Evolutionary conservation across 2,797 vertebrate species (phyloP).

Genomic region (Poecilia picta): DNA sequence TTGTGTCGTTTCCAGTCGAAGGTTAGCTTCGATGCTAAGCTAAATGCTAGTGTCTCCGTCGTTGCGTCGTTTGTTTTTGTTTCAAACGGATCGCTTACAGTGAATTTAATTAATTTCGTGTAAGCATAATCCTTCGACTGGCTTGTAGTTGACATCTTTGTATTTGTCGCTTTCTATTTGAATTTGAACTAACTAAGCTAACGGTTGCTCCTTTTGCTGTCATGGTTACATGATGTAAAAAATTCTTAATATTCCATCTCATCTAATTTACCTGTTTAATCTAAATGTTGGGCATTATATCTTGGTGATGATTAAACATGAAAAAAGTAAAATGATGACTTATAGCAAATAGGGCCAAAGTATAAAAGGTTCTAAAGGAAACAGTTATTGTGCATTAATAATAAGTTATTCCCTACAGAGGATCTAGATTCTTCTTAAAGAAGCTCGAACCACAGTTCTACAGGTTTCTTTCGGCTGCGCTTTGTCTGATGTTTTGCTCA

Average conservation of each 20-base stretch:
- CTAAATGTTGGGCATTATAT: neutral
- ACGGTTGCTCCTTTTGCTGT: neutral
- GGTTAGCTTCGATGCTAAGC: conserved; percentile 1
- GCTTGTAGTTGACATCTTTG: too few relatives aligned
- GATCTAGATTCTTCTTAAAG: neutral
- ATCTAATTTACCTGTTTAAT: neutral
- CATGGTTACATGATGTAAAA: neutral
- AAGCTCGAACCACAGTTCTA: neutral
- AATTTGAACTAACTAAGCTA: neutral
- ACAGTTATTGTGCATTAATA: neutral
- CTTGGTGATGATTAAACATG: neutral
- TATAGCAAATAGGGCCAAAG: neutral
- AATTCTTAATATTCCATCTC: neutral
- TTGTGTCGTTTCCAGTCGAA: neutral
- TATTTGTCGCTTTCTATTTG: neutral
- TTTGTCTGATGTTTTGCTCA: neutral
- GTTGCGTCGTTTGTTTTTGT: conserved; percentile 3
- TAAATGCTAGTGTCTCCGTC: neutral
- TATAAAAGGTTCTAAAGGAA: neutral
- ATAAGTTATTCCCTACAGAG: neutral
- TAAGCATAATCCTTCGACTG: neutral
- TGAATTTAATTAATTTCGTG: neutral
- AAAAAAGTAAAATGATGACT: neutral
- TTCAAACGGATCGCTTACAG: neutral
- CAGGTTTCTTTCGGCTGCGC: too few relatives aligned